Percentiles rank a stretch among this genome's conserved stretches.
phyloP scores from a whole-genome alignment of 2,797 vertebrate species.

The Amphiprion clarkii region DNA sequence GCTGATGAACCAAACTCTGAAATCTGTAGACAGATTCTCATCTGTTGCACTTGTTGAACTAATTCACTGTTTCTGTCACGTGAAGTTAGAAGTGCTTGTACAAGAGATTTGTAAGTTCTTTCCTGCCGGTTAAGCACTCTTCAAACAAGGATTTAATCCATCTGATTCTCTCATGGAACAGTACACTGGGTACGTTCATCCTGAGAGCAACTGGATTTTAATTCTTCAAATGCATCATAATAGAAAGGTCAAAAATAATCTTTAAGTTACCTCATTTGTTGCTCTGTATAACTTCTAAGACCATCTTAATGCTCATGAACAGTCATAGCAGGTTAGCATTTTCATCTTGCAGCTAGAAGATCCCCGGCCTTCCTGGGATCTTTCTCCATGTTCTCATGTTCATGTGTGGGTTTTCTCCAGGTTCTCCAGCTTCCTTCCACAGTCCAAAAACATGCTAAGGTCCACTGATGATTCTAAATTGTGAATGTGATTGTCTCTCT shows the following conservation, averaged over 20 bases:
- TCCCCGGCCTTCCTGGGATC: too few species aligned
- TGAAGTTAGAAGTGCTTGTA: conserved; percentile 25
- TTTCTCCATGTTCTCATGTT: too few species aligned
- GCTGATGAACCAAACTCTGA: conserved; percentile 18
- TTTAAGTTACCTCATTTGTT: conserved; percentile 15
- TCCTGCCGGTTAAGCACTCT: conserved; percentile 37
- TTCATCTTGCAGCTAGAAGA: too few species aligned
- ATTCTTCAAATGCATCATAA: conserved; percentile 47
- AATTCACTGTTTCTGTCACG: conserved; percentile 28
- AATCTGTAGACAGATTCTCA: conserved; percentile 25
- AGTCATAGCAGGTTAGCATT: background rate
- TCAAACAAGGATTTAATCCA: conserved; percentile 48
- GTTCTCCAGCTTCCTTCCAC: too few species aligned
- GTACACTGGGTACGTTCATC: conserved; percentile 42
- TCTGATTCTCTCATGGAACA: conserved; percentile 46
- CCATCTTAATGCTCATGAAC: conserved; percentile 24
- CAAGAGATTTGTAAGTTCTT: conserved; percentile 22
- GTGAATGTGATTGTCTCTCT: too few species aligned
- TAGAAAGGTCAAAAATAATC: conserved; percentile 49
- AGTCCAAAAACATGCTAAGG: too few species aligned
- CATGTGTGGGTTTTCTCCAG: too few species aligned
- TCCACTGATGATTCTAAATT: too few species aligned
- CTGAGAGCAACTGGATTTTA: conserved; percentile 46
- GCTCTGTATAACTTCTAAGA: conserved; percentile 29
- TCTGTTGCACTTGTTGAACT: conserved; percentile 24